Percentiles rank a stretch among this genome's conserved stretches.
These are phyloP conservation scores for Semotilus atromaculatus DNA, from an alignment of 2,797 vertebrate genomes.

Conservation along the genomic window DNA sequence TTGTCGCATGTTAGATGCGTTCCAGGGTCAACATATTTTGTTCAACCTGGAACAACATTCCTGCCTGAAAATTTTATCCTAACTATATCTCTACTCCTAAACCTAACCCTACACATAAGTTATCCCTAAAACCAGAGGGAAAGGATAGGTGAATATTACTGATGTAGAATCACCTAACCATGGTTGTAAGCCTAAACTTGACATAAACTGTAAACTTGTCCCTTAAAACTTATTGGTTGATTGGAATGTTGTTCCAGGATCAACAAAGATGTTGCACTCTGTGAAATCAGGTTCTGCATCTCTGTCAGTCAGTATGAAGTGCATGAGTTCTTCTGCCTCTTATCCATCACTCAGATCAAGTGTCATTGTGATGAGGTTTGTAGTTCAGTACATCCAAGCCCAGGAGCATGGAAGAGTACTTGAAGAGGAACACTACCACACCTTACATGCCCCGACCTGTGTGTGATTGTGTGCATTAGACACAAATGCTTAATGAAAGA, in stretches of 20 bases:
- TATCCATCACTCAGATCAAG: background rate
- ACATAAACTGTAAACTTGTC: background rate
- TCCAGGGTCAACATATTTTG: background rate
- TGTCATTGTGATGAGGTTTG: slow-evolving; percentile 40
- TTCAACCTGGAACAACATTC: background rate
- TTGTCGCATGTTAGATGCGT: background rate
- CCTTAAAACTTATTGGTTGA: background rate
- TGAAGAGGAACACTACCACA: slow-evolving; percentile 56
- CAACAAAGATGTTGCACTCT: background rate
- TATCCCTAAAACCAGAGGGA: background rate
- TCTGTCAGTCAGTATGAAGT: slow-evolving; percentile 6
- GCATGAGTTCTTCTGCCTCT: slow-evolving; percentile 5
- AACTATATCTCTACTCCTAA: background rate
- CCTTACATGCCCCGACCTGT: slow-evolving; percentile 65
- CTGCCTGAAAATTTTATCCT: background rate
- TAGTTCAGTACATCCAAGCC: slow-evolving; percentile 65
- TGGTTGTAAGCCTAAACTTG: background rate
- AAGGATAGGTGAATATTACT: background rate
- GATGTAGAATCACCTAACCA: background rate
- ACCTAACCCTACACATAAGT: background rate
- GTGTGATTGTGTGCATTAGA: slow-evolving; percentile 60
- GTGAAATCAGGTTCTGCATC: background rate
- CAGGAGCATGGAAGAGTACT: slow-evolving; percentile 63
- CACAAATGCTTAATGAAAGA: slow-evolving; percentile 18
- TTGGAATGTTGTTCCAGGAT: background rate